Base-by-base conservation (phyloP, 2,113 vertebrate species). In the Jaculus jaculus region DNA sequence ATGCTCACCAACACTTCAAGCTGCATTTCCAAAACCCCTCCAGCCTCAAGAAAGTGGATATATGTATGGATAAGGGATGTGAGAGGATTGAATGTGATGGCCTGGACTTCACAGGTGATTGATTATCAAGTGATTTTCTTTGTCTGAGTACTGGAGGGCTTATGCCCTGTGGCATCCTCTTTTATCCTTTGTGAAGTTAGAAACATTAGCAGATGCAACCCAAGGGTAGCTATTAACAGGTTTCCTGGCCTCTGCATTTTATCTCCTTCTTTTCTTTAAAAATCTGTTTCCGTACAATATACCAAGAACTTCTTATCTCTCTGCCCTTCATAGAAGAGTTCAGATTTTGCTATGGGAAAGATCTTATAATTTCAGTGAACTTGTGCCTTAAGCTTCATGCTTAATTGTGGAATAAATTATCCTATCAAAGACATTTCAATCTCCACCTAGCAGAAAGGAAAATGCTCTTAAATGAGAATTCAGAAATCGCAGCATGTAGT, bases 331-430 rank as follows among this genome's bases (percentile, higher is more conserved):
- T 80, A 92, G 93, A 34, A 88, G 32, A 92, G 39, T 69, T 85
- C 16, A 95, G 82, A 93, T 79, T 32, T 7, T 77, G 63, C 75
- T 81, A 51, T 60, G 24, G 71, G 63, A 86, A 96, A 91, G 32
- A 91, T 92, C 39, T 79, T 84, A 87, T 6, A 75, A 78, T 88
- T 93, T 90, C 80, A 79, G 30, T 88, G 71, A 79, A 92, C 10
- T 83, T 85, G 30, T 93, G 79, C 71, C 79, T 95, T 88, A 84
- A 86, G 75, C 54, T 92, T 83, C 42, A 92, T 83, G 90, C 75
- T 80, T 92, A 95, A 92, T 92, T 94, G 79, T 94, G 54, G 79
- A 86, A 90, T 95, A 84, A 90, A 93, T 89, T 95, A 93, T 80
- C 69, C 47, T 93, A 82, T 95, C 80, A 93, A 96, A 96, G 69